Evolutionary conservation across 1,140 invertebrate genomes (phyloP), one percentile per base, ranked within the genome.

Genomic region (Eubasilissa regina): DNA sequence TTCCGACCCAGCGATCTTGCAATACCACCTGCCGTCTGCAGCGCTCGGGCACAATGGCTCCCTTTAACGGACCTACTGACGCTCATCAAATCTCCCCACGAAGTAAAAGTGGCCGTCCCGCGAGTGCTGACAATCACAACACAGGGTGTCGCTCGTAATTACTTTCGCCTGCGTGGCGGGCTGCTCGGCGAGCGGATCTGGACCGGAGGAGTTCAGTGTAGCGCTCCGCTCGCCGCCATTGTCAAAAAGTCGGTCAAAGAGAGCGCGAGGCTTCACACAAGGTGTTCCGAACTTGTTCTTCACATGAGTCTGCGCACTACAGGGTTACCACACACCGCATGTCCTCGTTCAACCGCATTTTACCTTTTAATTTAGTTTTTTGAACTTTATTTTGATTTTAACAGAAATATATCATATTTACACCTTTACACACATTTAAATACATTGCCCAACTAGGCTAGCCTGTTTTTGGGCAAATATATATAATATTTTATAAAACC

Each of bases 211-310:
- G n/a, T n/a, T n/a, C 56, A 21, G 58, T 13, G 19, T 17, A 62
- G 58, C 58, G 58, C 58, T 21, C 25, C 25, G 58, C 58, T 21
- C 13, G 19, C 58, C 17, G 58, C 58, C 58, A 62, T 62, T 62
- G 58, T 62, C 58, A 62, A 62, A 62, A 62, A 62, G 58, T 62
- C 58, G 58, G 58, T 62, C 58, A 62, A 13, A 62, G 58, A 62
- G 58, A 62, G 58, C 13, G 58, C 58, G 58, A 62, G 19, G 58
- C 21, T 35, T 62, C 58, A 62, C 48, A 25, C 47, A 17, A 51
- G 70, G 19, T 53, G 45, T 73, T 47, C 47, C 21, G 21, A 51
- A 53, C 70, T 73, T 35, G 53, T 53, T 73, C 21, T 19, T 21
- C 48, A 17, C 70, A 47, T 43, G 47, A n/a, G n/a, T n/a, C n/a